phyloP scores from a whole-genome alignment of 2,797 vertebrate genomes.

The Oreochromis mossambicus region DNA sequence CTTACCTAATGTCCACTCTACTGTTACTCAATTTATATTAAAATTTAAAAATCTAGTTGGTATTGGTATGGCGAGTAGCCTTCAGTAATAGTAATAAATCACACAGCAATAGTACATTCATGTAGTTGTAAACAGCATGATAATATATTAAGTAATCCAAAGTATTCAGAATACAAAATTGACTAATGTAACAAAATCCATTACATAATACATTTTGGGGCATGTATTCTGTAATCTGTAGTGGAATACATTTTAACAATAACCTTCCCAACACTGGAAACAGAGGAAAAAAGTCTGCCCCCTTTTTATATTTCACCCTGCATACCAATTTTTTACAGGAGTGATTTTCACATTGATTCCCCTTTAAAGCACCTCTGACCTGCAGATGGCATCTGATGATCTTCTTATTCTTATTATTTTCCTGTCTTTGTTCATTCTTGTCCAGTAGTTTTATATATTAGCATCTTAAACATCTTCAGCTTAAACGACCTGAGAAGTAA shows the following conservation, averaged over 20 bases:
- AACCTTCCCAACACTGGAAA: background rate
- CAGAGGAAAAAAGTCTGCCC: background rate
- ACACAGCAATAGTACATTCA: background rate
- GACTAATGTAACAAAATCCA: fast-evolving
- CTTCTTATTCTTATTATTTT: background rate
- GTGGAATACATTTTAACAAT: background rate
- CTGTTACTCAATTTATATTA: no score
- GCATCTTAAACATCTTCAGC: background rate
- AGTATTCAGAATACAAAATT: fast-evolving
- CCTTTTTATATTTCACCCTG: background rate
- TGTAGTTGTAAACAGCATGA: fast-evolving
- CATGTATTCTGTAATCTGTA: fast-evolving
- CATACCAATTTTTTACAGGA: background rate
- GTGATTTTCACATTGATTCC: background rate
- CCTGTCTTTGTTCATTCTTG: background rate
- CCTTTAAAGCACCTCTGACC: background rate
- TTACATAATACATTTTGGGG: background rate
- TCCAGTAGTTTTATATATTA: background rate
- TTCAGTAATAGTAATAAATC: background rate
- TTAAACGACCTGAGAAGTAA: background rate
- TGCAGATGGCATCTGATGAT: background rate
- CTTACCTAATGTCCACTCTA: no score
- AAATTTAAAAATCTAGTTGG: no score
- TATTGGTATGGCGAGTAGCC: background rate
- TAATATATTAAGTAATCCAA: background rate